These are phyloP conservation scores for Plebejus argus DNA, from an alignment of 2,888 invertebrate genomes.

Conservation along the genomic window DNA sequence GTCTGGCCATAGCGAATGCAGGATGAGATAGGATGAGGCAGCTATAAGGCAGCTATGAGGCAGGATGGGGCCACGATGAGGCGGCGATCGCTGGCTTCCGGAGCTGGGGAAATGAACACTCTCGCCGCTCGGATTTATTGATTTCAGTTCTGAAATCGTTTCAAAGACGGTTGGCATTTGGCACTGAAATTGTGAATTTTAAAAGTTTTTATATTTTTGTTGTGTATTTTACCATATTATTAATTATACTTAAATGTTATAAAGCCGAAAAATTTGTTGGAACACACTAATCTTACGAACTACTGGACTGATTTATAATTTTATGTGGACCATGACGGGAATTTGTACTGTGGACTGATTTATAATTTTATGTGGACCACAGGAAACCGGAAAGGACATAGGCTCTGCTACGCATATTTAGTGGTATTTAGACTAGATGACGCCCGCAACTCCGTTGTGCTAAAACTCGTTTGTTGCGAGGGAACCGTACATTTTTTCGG, in stretches of 20 bases:
- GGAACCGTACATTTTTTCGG: too few species aligned
- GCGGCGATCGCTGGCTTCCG: constrained; percentile 3
- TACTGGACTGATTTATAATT: too few species aligned
- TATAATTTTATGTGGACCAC: too few species aligned
- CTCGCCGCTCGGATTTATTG: not conserved
- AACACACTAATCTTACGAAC: not conserved
- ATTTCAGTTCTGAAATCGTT: constrained; percentile 12
- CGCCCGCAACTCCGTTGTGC: too few species aligned
- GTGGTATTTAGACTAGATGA: too few species aligned
- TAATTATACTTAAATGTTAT: not conserved
- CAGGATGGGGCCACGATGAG: not conserved
- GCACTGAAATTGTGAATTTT: not conserved
- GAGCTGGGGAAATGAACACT: constrained; percentile 6
- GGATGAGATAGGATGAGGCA: not conserved
- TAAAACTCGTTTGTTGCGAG: too few species aligned
- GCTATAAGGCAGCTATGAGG: constrained; percentile 3
- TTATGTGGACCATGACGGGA: too few species aligned
- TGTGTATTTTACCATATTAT: not conserved
- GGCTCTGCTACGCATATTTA: too few species aligned
- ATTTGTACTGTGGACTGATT: too few species aligned
- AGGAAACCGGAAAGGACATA: too few species aligned
- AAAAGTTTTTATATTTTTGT: not conserved
- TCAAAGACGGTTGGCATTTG: not conserved
- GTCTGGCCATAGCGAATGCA: not conserved
- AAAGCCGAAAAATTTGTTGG: not conserved